Evolutionary conservation across 2,113 vertebrate species (phyloP), one percentile per base, ranked within the genome.

Genomic region (Leucopsar rothschildi): DNA sequence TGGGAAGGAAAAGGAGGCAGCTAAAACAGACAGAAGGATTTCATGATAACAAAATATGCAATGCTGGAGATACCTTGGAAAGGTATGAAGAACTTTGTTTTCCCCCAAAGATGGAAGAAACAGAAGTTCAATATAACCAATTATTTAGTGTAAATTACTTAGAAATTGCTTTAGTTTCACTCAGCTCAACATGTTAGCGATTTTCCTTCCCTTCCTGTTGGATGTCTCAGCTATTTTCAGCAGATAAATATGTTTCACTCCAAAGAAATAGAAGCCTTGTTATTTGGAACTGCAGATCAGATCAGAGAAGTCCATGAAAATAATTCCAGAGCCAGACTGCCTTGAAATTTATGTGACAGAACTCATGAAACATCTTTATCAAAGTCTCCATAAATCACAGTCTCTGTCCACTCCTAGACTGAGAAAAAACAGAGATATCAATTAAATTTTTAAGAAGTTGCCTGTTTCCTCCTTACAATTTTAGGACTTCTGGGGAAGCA

Each of bases 281-380:
- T 80, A 82, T 88, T 94, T 82, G 66, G 53, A 94, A 71, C 39
- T 4, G 2, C 24, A 88, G 75, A 77, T 64, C 82, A 91, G 24
- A 65, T 64, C 82, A 91, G 24, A 65, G 42, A 64, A 88, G 13
- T 59, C 21, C 4, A 10, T 85, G 65, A 87, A 89, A 92, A 80
- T 69, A 53, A 83, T 70, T 95, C 53, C 33, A 83, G 44, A 81
- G 56, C 15, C 39, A 83, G 52, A 44, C 19, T 75, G 63, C 63
- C 52, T 95, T 92, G 90, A 95, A 96, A 95, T 83, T 63, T 82
- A 31, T 93, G 44, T 71, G 78, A 87, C 63, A 73, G 63, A 83
- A 92, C 28, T 78, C 6, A 88, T 73, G 60, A 78, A 81, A 90
- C 9, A 2, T 73, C 37, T 96, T 94, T 31, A 66, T 88, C 47